Percentiles rank a stretch among this genome's conserved stretches.
Conservation (phyloP, 2,888 invertebrate species). For the Pseudococcus jackbeardsleyi region DNA sequence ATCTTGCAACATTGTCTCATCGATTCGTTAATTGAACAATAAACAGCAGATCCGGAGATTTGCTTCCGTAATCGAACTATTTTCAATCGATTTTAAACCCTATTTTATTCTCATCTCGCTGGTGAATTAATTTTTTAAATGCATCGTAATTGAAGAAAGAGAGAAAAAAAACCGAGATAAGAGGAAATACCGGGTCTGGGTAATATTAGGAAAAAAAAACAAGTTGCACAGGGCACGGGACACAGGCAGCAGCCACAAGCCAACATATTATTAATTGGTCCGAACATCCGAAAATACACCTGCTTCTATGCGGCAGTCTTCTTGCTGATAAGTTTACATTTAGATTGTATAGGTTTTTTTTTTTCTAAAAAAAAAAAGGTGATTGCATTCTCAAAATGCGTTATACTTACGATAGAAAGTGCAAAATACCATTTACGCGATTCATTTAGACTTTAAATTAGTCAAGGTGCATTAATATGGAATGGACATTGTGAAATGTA, state of each 20-base stretch:
- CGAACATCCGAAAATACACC: slow-evolving; percentile 64
- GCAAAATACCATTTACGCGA: slow-evolving; percentile 52
- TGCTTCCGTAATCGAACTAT: slow-evolving; percentile 11
- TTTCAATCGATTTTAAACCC: slow-evolving; percentile 34
- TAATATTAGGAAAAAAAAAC: slow-evolving; percentile 50
- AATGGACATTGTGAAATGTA: slow-evolving; percentile 39
- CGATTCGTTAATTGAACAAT: not conserved
- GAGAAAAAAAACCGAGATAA: slow-evolving; percentile 48
- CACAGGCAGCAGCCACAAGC: slow-evolving; percentile 64
- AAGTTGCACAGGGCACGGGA: slow-evolving; percentile 61
- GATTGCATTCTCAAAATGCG: slow-evolving; percentile 61
- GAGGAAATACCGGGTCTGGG: slow-evolving; percentile 59
- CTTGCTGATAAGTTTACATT: slow-evolving; percentile 59
- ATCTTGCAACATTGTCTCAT: not conserved
- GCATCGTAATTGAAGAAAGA: slow-evolving; percentile 58
- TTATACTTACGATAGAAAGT: slow-evolving; percentile 51
- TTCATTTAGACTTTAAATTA: slow-evolving; percentile 9
- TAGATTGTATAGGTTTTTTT: slow-evolving; percentile 16
- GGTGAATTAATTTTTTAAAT: slow-evolving; percentile 57
- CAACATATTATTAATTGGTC: slow-evolving; percentile 64
- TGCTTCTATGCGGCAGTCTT: slow-evolving; percentile 63
- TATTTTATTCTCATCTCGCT: slow-evolving; percentile 23
- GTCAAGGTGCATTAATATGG: slow-evolving; percentile 19
- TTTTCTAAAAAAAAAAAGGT: not conserved
- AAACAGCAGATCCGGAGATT: too few relatives aligned